phyloP scores from a whole-genome alignment of 2,888 invertebrate species.

The Rhamphomyia laevipes region DNA sequence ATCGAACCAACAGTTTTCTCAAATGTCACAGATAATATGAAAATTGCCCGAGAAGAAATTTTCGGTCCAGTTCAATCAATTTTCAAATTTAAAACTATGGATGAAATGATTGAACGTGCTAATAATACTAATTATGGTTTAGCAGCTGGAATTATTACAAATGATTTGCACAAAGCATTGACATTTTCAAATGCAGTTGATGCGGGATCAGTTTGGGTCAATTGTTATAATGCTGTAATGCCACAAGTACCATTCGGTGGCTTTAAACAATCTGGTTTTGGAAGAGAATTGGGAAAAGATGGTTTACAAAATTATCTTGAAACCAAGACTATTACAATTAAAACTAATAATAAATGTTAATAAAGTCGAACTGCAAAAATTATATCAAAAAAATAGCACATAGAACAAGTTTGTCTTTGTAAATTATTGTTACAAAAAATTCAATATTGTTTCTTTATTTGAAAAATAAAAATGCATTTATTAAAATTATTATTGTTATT shows the following conservation, averaged over 20 bases:
- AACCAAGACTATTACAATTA: conserved; percentile 61
- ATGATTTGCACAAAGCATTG: conserved; percentile 64
- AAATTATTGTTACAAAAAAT: no score
- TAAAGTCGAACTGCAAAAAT: no score
- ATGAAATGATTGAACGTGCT: conserved; percentile 71
- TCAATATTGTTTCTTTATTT: no score
- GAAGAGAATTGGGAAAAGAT: conserved; percentile 72
- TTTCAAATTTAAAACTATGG: conserved; percentile 56
- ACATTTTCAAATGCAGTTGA: conserved; percentile 60
- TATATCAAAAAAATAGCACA: no score
- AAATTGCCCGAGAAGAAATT: conserved; percentile 71
- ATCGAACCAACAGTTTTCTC: conserved; percentile 68
- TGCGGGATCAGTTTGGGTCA: conserved; percentile 70
- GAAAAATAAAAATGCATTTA: no score
- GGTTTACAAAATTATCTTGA: conserved; percentile 67
- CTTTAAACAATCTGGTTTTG: conserved; percentile 75
- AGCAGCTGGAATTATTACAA: conserved; percentile 72
- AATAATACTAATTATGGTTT: conserved; percentile 72
- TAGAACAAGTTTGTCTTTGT: no score
- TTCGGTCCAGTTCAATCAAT: conserved; percentile 86
- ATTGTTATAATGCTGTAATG: conserved; percentile 38
- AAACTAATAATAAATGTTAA: conserved; percentile 15
- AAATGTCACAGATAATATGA: conserved; percentile 66
- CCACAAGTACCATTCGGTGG: conserved; percentile 80
- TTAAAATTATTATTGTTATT: no score